Percentiles rank a stretch among this genome's conserved stretches.
phyloP scores from a whole-genome alignment of 2,888 invertebrate genomes.

The Limnephilus rhombicus region DNA sequence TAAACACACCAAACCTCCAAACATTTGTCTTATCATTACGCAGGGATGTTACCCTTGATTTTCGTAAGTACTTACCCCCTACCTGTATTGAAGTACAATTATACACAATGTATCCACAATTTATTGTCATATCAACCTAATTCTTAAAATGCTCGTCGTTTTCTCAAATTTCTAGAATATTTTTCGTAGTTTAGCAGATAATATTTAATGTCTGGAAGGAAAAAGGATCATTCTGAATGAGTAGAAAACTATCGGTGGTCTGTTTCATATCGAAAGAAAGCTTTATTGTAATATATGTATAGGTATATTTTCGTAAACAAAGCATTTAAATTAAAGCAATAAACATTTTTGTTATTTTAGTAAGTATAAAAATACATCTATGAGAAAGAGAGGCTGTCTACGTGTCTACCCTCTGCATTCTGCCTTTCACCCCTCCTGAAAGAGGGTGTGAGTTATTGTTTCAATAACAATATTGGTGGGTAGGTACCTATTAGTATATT shows the following conservation, averaged over 20 bases:
- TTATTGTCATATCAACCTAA: neutral
- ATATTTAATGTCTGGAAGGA: neutral
- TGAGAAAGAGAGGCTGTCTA: neutral
- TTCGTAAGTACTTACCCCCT: neutral
- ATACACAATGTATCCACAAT: neutral
- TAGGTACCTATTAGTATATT: neutral
- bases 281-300: neutral
- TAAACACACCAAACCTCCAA: neutral
- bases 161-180: neutral
- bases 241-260: neutral
- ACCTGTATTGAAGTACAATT: neutral
- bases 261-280: neutral
- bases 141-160: neutral
- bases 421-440: neutral
- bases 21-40: neutral
- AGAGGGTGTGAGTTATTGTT: neutral
- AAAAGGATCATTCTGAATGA: neutral
- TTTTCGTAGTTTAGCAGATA: no score
- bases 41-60: neutral
- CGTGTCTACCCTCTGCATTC: neutral
- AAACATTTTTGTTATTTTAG: neutral
- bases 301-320: neutral
- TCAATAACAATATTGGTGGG: neutral
- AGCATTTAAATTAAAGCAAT: neutral
- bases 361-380: neutral